These are phyloP conservation scores for Panopea generosa DNA, from an alignment of 2,888 invertebrate genomes.

Conservation along the genomic window DNA sequence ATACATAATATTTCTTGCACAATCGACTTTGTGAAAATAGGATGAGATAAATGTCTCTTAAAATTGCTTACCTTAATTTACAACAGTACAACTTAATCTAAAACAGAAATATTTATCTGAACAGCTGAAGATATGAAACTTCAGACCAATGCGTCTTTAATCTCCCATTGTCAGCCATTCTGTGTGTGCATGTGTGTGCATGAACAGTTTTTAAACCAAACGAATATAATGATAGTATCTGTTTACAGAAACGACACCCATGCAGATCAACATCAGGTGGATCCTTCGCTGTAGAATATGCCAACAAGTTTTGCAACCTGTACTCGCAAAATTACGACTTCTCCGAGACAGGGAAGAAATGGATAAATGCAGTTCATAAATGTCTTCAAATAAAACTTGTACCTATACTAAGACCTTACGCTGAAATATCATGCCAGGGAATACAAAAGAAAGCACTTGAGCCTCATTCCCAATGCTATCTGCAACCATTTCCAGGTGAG, in stretches of 20 bases:
- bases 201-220: no score
- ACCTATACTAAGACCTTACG: constrained; percentile 38
- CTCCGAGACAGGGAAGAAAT: constrained; percentile 16
- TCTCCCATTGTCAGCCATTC: no score
- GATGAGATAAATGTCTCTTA: no score
- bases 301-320: constrained; percentile 44
- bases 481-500: constrained; percentile 9
- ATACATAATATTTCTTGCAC: no score
- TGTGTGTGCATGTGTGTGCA: no score
- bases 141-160: no score
- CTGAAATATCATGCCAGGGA: constrained; percentile 16
- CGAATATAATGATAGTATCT: no score
- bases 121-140: no score
- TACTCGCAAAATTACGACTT: constrained; percentile 32
- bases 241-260: constrained; percentile 30
- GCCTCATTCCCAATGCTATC: constrained; percentile 37
- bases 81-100: no score
- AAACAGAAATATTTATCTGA: no score
- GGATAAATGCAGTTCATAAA: constrained; percentile 50
- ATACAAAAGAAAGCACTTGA: constrained; percentile 30
- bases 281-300: constrained; percentile 45
- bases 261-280: constrained; percentile 16
- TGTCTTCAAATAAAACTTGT: constrained; percentile 54
- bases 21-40: no score
- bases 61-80: no score